Percentiles rank a stretch among this genome's conserved stretches.
These are phyloP conservation scores for Tupaia chinensis DNA, from an alignment of 2,113 vertebrate genomes.

Conservation along the genomic window DNA sequence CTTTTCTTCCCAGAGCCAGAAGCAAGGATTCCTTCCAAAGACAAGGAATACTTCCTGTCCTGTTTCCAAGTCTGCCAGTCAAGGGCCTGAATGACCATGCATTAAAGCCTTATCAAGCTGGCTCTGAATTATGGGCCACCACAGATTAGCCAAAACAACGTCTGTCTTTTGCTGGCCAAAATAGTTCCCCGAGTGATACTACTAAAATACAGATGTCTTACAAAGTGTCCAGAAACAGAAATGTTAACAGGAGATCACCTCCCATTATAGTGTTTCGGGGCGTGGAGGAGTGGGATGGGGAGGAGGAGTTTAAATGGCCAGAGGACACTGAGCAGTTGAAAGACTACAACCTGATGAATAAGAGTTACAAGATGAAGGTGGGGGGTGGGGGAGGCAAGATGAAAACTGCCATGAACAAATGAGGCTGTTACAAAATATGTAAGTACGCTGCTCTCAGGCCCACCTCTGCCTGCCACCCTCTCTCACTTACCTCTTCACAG, in stretches of 20 bases:
- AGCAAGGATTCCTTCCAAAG: constrained; percentile 35
- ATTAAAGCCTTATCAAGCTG: background rate
- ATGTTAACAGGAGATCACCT: background rate
- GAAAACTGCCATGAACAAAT: background rate
- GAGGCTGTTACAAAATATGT: accelerated
- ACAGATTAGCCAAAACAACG: background rate
- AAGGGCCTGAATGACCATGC: background rate
- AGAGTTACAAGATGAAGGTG: background rate
- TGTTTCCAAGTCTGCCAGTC: background rate
- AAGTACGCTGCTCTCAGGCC: background rate
- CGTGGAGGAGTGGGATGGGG: accelerated
- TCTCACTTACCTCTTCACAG: background rate
- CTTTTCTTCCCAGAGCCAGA: constrained; percentile 52
- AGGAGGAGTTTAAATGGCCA: background rate
- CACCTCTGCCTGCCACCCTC: background rate
- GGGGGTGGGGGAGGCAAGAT: too few relatives aligned
- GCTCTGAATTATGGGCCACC: background rate
- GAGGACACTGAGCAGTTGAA: background rate
- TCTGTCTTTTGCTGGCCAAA: background rate
- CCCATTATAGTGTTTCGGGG: background rate
- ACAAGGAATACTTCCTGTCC: constrained; percentile 38
- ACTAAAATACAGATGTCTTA: constrained; percentile 30
- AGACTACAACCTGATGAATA: background rate
- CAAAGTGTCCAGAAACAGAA: background rate
- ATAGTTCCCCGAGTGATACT: background rate